Base-by-base conservation (phyloP, 2,888 invertebrate genomes). In the Pseudococcus viburni region DNA sequence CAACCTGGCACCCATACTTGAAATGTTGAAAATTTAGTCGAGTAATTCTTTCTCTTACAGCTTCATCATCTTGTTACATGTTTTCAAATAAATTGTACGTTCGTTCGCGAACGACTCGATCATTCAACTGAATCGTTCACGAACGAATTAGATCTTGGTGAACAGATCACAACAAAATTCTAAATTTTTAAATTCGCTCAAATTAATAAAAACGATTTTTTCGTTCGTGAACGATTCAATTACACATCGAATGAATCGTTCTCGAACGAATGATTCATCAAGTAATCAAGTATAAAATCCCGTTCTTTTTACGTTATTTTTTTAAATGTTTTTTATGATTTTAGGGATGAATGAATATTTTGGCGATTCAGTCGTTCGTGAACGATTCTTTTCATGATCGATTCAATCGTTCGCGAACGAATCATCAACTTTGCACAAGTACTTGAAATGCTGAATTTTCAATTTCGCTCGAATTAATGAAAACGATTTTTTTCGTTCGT, bases 381-480 rank as follows among this genome's bases (percentile, higher is more conserved):
- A 51, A 42, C 42, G 48, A 51, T 9, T 51, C 12, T 12, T 48
- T n/a, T n/a, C n/a, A n/a, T n/a, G n/a, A n/a, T n/a, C n/a, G n/a
- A n/a, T n/a, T n/a, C n/a, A n/a, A n/a, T n/a, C n/a, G 48, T 48
- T 55, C 55, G 55, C 55, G 55, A 55, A 55, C 17, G 55, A 55
- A n/a, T 15, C 48, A 15, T 51, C 12, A 3, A 42, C 42, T 5
- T 3, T 2, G 26, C 26, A 46, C 5, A 11, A 1, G 0, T 46
- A 11, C 46, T 46, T 8, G 46, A 46, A 1, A 46, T 46, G 12
- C 5, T 46, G 8, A 46, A 46, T 39, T 39, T 39, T 6, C 39
- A 39, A 39, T 42, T 42, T 42, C 9, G 42, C 19, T 19, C 19
- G 19, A 64, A 1, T 17, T 1, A 19, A 64, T 9, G n/a, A 19